Conservation (phyloP, 2,113 vertebrate species). For the Piaya cayana region DNA sequence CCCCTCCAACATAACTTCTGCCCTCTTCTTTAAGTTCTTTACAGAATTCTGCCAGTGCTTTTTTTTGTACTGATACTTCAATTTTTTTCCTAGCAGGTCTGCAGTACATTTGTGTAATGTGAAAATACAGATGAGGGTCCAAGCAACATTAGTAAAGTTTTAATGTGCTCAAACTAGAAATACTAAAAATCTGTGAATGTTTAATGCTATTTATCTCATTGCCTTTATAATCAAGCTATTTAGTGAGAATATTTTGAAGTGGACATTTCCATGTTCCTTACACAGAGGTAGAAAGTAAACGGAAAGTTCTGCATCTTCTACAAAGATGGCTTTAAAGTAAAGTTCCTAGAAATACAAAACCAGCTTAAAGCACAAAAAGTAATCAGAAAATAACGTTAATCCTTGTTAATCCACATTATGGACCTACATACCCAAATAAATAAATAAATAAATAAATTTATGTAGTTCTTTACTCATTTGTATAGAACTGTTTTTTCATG, state of each 20-base stretch:
- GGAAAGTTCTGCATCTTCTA: background rate
- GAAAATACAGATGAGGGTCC: background rate
- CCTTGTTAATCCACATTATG: conserved; percentile 70
- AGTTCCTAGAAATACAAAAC: conserved; percentile 58
- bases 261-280: background rate
- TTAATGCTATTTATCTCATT: background rate
- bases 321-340: conserved; percentile 56
- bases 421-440: conserved; percentile 45
- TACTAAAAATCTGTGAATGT: background rate
- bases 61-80: background rate
- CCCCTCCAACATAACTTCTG: background rate
- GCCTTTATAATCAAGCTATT: background rate
- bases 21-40: background rate
- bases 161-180: background rate
- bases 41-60: background rate
- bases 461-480: conserved; percentile 32
- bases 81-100: background rate
- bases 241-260: background rate
- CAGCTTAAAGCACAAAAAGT: conserved; percentile 66
- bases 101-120: background rate
- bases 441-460: background rate
- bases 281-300: background rate
- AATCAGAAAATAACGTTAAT: conserved; percentile 73
- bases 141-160: background rate
- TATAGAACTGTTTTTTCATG: background rate